Percentiles rank a stretch among this genome's conserved stretches.
phyloP scores from a whole-genome alignment of 2,797 vertebrate genomes.

The Lemur catta region DNA sequence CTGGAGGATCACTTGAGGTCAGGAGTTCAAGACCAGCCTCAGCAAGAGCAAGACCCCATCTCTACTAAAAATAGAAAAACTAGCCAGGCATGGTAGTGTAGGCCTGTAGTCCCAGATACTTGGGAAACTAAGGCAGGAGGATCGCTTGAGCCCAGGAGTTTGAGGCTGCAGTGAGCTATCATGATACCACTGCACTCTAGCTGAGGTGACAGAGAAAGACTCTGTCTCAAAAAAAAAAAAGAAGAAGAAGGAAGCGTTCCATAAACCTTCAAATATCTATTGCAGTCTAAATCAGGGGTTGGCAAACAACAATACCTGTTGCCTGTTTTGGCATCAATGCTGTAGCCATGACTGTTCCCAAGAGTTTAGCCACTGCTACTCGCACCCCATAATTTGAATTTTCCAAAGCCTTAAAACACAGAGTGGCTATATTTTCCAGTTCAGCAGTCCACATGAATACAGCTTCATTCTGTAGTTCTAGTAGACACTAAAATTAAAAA shows the following conservation, averaged over 20 bases:
- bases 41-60: too few relatives aligned
- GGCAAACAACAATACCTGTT: conserved; percentile 86
- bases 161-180: background rate
- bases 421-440: conserved; percentile 95
- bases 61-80: too few relatives aligned
- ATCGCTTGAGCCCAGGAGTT: background rate
- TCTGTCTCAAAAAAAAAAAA: too few relatives aligned
- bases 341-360: conserved; percentile 98
- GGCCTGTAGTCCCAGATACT: background rate
- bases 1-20: background rate
- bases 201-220: too few relatives aligned
- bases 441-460: conserved; percentile 99
- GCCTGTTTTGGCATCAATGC: conserved; percentile 98
- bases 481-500: conserved; percentile 88
- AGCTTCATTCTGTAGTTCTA: conserved; percentile 98
- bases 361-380: conserved; percentile 95
- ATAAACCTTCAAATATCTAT: background rate
- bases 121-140: background rate
- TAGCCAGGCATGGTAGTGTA: background rate
- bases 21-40: too few relatives aligned
- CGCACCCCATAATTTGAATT: conserved; percentile 98
- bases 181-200: background rate
- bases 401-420: conserved; percentile 97
- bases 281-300: background rate
- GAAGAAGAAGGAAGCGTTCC: background rate